Conservation (phyloP, 2,888 invertebrate genomes). For the Macrosiphum euphorbiae region DNA sequence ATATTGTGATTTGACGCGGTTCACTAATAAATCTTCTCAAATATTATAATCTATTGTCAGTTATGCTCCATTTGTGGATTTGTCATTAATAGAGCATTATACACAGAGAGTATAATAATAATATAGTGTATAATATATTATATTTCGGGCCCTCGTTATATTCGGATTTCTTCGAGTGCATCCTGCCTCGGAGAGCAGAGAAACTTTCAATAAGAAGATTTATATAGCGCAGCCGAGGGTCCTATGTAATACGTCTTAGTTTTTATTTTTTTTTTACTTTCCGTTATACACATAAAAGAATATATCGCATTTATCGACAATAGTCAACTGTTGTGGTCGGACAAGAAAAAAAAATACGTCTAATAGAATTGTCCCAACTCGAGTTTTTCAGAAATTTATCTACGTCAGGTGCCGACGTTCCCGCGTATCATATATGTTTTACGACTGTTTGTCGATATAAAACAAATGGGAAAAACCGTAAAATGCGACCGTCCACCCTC, state of each 20-base stretch:
- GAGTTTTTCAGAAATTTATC: conserved; percentile 54
- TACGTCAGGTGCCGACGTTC: conserved; percentile 62
- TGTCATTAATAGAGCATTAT: conserved; percentile 58
- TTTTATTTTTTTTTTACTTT: conserved; percentile 18
- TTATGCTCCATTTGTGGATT: conserved; percentile 44
- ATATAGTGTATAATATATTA: conserved; percentile 22
- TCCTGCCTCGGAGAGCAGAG: neutral
- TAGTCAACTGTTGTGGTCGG: conserved; percentile 22
- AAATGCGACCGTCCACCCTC: conserved; percentile 24
- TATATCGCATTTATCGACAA: conserved; percentile 45
- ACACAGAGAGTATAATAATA: neutral
- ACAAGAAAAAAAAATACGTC: neutral
- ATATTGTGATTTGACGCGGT: neutral
- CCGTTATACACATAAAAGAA: conserved; percentile 31
- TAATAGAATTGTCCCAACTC: conserved; percentile 19
- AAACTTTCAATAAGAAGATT: conserved; percentile 60
- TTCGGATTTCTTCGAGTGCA: conserved; percentile 49
- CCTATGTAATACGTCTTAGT: conserved; percentile 41
- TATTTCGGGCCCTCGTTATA: conserved; percentile 45
- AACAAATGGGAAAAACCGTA: conserved; percentile 51
- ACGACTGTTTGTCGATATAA: conserved; percentile 45
- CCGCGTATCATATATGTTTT: conserved; percentile 51
- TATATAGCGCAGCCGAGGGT: conserved; percentile 39
- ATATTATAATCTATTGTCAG: neutral
- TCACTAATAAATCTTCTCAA: conserved; percentile 11